phyloP scores from a whole-genome alignment of 1,140 invertebrate genomes.

The Eulimnadia texana region DNA sequence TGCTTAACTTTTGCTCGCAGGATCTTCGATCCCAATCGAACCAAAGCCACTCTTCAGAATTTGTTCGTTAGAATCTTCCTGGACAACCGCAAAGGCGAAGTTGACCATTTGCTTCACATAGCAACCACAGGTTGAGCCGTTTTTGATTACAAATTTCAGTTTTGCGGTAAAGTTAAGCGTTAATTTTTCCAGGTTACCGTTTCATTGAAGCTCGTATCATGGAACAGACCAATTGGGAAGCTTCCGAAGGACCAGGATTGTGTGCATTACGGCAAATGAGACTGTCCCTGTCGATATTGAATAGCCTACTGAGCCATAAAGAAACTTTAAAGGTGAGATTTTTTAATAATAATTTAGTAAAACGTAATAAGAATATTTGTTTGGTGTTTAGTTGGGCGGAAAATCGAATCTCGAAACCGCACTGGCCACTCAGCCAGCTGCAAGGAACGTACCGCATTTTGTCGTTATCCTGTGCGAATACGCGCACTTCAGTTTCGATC shows the following conservation, averaged over 20 bases:
- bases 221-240: conserved; percentile 7
- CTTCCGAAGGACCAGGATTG: not conserved
- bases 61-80: not conserved
- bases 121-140: not conserved
- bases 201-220: not conserved
- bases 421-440: no score
- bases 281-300: not conserved
- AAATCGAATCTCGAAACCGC: no score
- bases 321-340: not conserved
- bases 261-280: not conserved
- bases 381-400: no score
- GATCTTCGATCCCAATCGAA: not conserved
- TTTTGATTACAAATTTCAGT: no score
- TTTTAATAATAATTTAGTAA: no score
- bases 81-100: not conserved
- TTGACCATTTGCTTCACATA: not conserved
- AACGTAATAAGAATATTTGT: no score
- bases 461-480: not conserved
- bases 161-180: no score
- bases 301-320: not conserved
- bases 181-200: not conserved
- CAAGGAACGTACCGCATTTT: no score
- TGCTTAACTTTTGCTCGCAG: not conserved
- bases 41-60: not conserved
- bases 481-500: not conserved